Conservation (phyloP, 1,140 invertebrate species). For the Drosophila erecta region DNA sequence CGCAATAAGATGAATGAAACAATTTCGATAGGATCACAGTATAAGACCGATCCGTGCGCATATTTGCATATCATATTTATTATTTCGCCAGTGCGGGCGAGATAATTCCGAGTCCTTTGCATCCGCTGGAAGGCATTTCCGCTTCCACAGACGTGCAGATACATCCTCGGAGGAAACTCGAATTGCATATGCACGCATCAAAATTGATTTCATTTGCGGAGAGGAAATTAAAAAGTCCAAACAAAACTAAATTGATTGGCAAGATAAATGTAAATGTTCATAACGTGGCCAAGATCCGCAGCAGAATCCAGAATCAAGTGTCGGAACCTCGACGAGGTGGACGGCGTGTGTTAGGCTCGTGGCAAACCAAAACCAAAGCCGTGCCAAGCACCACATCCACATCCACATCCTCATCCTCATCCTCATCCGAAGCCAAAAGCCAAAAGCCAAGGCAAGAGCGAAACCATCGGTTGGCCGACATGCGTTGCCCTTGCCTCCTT, state of each 20-base stretch:
- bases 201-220: conserved; percentile 82
- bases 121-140: conserved; percentile 33
- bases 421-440: neutral
- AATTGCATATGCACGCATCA: conserved; percentile 63
- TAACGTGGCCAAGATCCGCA: conserved; percentile 58
- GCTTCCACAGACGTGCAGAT: conserved; percentile 7
- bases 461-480: conserved; percentile 23
- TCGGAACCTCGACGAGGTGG: conserved; percentile 51
- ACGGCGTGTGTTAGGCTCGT: conserved; percentile 84
- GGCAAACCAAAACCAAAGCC: conserved; percentile 64
- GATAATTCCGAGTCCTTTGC: conserved; percentile 8
- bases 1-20: neutral
- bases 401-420: conserved; percentile 10
- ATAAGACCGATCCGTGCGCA: neutral
- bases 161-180: conserved; percentile 12
- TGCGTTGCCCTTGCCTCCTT: conserved; percentile 17
- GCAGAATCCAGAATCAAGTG: conserved; percentile 60
- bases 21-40: neutral
- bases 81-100: conserved; percentile 11
- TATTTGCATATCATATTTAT: neutral
- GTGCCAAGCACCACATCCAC: conserved; percentile 14
- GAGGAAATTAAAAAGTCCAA: conserved; percentile 82
- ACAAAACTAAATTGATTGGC: conserved; percentile 80
- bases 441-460: conserved; percentile 14
- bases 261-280: conserved; percentile 82